Conservation (phyloP, 1,140 invertebrate genomes). For the Philotrypesis tridentata region DNA sequence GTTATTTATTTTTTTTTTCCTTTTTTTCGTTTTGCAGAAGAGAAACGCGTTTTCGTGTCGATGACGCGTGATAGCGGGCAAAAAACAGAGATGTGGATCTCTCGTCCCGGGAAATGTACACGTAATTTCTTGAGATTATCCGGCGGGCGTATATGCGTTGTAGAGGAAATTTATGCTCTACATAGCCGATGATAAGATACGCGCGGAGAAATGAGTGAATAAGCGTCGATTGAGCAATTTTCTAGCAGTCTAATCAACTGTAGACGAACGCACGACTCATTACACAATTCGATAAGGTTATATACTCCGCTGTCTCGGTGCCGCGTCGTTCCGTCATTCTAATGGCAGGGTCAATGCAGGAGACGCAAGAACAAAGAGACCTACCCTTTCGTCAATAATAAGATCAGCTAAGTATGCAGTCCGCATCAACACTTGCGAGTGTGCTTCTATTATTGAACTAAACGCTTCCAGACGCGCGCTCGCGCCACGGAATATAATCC, state of each 20-base stretch:
- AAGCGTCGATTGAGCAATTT: too few relatives aligned
- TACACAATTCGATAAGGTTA: too few relatives aligned
- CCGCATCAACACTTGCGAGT: too few relatives aligned
- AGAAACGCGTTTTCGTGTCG: slow-evolving; percentile 45
- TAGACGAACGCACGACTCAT: too few relatives aligned
- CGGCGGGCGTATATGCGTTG: neutral
- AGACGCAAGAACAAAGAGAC: neutral
- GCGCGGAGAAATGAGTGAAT: neutral
- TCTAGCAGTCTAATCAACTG: too few relatives aligned
- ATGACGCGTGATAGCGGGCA: slow-evolving; percentile 49
- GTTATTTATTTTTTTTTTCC: too few relatives aligned
- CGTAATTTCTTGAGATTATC: slow-evolving; percentile 38
- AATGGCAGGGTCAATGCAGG: too few relatives aligned
- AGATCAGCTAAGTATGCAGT: neutral
- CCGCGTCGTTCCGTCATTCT: too few relatives aligned
- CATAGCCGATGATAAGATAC: neutral
- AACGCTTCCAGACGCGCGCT: neutral
- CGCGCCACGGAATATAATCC: slow-evolving; percentile 27
- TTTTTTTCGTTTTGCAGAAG: neutral
- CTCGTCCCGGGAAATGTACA: neutral
- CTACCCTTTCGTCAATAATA: neutral
- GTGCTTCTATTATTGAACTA: neutral
- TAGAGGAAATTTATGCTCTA: neutral
- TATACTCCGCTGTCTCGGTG: too few relatives aligned
- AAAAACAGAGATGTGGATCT: slow-evolving; percentile 23